These are phyloP conservation scores for Fistularia tabacaria DNA, from an alignment of 2,797 vertebrate genomes.

Conservation along the genomic window DNA sequence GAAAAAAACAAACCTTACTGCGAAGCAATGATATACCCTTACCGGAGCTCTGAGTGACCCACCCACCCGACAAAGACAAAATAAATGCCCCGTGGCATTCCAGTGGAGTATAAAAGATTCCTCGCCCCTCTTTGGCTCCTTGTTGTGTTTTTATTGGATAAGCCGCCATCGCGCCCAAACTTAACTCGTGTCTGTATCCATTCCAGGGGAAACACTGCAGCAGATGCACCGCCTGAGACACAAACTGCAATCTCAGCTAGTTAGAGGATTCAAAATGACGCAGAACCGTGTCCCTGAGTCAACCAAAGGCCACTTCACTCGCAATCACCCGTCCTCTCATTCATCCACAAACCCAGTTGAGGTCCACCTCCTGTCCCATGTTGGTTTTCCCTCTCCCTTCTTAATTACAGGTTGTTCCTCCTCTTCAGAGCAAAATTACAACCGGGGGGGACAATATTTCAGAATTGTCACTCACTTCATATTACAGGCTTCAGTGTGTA, in stretches of 20 bases:
- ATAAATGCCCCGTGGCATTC: slow-evolving; percentile 44
- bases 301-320: slow-evolving; percentile 19
- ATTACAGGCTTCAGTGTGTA: slow-evolving; percentile 19
- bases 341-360: slow-evolving; percentile 36
- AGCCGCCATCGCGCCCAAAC: slow-evolving; percentile 57
- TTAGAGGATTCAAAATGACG: slow-evolving; percentile 42
- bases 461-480: slow-evolving; percentile 32
- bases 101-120: slow-evolving; percentile 40
- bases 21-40: slow-evolving; percentile 9
- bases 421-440: slow-evolving; percentile 44
- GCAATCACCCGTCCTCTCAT: slow-evolving; percentile 36
- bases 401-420: slow-evolving; percentile 63
- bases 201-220: slow-evolving; percentile 29
- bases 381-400: slow-evolving; percentile 27
- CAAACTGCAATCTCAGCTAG: slow-evolving; percentile 29
- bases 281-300: slow-evolving; percentile 35
- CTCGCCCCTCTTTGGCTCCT: slow-evolving; percentile 34
- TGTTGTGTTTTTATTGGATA: slow-evolving; percentile 64
- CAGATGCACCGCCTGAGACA: slow-evolving; percentile 45
- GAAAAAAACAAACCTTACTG: slow-evolving; percentile 31
- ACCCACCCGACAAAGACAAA: slow-evolving; percentile 33
- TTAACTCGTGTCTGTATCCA: slow-evolving; percentile 29
- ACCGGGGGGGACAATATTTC: slow-evolving; percentile 35
- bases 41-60: slow-evolving; percentile 8
- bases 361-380: slow-evolving; percentile 21